Base-by-base conservation (phyloP, 2,113 vertebrate species). In the Labrus mixtus region DNA sequence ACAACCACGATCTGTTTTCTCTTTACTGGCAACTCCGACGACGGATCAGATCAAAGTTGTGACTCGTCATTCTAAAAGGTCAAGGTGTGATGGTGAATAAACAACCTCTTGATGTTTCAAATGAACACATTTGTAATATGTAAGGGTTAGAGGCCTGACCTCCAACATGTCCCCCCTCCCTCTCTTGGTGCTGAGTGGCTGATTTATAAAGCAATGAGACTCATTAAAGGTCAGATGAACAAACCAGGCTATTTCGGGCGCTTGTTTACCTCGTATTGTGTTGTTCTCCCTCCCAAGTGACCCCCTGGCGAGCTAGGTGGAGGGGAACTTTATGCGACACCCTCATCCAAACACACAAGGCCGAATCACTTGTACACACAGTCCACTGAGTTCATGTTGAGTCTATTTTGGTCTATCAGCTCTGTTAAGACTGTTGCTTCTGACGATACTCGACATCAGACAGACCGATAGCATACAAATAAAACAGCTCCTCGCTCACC, bases 181-280 rank as follows among this genome's bases (percentile, higher is more conserved):
- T 48, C 39, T 29, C 54, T 22, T 17, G 11, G 5, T 20, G 36
- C 61, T 48, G 66, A 87, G 81, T 36, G 22, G 60, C 77, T 77
- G 55, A 73, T 64, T 6, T 8, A 74, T n/a, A 66, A 82, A 60
- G 22, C 39, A 74, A 86, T 69, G 17, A 53, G 12, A 41, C 68
- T 55, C 64, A 75, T 67, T 66, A 71, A 85, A 81, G 88, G 78
- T 89, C 85, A 91, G 15, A 82, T 63, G 66, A 89, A 89, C 82
- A 85, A 16, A 37, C 63, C 5, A 48, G 2, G 17, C 20, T 33
- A 33, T 33, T 33, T 33, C 29, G 4, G 29, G 29, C 29, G 6
- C 29, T 33, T 33, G 29, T 33, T 33, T 33, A 33, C 29, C 6
- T 33, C 29, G 6, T 33, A 33, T 33, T 33, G 29, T 33, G 29